These are phyloP conservation scores for Brachionus sp. DNA, from an alignment of 1,140 invertebrate species.

Conservation along the genomic window DNA sequence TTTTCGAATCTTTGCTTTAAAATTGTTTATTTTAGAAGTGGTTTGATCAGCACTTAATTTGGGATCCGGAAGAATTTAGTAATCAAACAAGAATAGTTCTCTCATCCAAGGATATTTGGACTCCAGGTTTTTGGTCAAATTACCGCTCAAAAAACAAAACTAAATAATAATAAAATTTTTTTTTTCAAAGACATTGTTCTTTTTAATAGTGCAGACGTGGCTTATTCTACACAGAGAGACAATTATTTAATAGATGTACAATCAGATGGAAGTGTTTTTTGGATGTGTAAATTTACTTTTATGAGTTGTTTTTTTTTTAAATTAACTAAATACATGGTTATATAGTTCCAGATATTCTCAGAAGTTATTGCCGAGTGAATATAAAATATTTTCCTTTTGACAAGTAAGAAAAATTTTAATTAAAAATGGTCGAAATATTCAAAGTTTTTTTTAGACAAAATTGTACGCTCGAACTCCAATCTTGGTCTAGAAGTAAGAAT, in stretches of 20 bases:
- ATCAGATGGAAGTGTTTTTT: slow-evolving; percentile 32
- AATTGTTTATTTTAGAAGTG: slow-evolving; percentile 1
- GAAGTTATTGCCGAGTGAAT: slow-evolving; percentile 39
- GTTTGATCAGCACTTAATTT: slow-evolving; percentile 30
- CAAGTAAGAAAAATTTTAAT: background rate
- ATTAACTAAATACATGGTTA: background rate
- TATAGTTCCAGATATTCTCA: slow-evolving; percentile 29
- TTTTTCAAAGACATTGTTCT: slow-evolving; percentile 40
- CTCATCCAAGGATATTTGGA: slow-evolving; percentile 43
- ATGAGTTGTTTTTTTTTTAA: background rate
- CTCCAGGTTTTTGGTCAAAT: slow-evolving; percentile 17
- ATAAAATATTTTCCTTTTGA: slow-evolving; percentile 46
- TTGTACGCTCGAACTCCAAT: slow-evolving; percentile 41
- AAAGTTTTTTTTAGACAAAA: background rate
- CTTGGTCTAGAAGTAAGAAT: slow-evolving; percentile 31
- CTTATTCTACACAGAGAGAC: slow-evolving; percentile 43
- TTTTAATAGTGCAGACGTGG: slow-evolving; percentile 44
- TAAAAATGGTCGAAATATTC: background rate
- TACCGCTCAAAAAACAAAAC: background rate
- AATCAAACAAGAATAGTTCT: slow-evolving; percentile 36
- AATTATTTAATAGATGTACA: slow-evolving; percentile 42
- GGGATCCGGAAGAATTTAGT: slow-evolving; percentile 36
- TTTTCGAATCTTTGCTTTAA: background rate
- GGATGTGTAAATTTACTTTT: background rate
- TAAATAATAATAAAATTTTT: background rate